phyloP scores from a whole-genome alignment of 2,113 vertebrate species.

The Pangasianodon hypophthalmus region DNA sequence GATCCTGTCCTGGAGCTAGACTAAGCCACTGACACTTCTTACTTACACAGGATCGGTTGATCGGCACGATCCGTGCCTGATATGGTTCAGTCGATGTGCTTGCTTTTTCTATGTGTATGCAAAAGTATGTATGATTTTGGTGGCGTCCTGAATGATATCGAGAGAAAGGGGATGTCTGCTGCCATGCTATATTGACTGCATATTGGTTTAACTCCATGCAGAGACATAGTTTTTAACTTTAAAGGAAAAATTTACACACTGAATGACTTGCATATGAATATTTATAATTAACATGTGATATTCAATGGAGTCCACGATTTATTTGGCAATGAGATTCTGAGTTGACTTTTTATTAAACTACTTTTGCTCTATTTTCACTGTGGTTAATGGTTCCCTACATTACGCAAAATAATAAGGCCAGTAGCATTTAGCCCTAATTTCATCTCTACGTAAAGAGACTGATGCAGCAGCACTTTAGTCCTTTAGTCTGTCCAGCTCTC shows the following conservation, averaged over 20 bases:
- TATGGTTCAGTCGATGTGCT: conserved; percentile 22
- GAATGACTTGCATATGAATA: not conserved
- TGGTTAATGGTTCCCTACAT: not conserved
- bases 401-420: not conserved
- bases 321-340: not conserved
- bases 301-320: not conserved
- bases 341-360: not conserved
- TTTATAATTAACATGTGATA: not conserved
- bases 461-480: not conserved
- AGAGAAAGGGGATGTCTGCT: not conserved
- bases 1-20: conserved; percentile 34
- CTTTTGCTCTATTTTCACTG: not conserved
- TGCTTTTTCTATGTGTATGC: conserved; percentile 4
- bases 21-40: conserved; percentile 29
- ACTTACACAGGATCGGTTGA: not conserved
- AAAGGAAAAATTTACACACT: not conserved
- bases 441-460: not conserved
- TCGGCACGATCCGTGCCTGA: too few species aligned
- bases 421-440: not conserved
- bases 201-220: not conserved
- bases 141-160: not conserved
- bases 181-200: not conserved
- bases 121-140: not conserved
- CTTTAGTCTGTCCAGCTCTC: not conserved
- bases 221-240: not conserved